A percentile compares a stretch with the other conserved stretches of the same genome.
Conservation (phyloP, 1,140 invertebrate species). For the Thaumetopoea pityocampa region DNA sequence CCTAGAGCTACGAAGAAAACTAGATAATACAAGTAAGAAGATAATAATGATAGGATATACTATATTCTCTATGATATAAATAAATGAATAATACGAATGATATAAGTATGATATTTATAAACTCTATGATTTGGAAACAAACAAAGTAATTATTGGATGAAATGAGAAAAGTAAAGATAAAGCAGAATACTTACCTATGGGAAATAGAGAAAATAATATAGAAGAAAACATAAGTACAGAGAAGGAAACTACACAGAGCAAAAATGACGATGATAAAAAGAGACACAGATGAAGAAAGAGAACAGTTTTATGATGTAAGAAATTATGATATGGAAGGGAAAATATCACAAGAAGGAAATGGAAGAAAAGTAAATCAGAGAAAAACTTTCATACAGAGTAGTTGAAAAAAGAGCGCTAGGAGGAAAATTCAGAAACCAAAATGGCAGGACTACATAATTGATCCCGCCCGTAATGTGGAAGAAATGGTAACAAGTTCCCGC, state of each 20-base stretch:
- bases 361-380: not conserved
- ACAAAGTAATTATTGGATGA: conserved; percentile 5
- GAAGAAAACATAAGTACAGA: too few relatives aligned
- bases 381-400: not conserved
- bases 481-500: too few relatives aligned
- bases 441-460: not conserved
- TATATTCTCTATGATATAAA: too few relatives aligned
- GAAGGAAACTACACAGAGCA: too few relatives aligned
- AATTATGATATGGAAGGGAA: too few relatives aligned
- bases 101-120: too few relatives aligned
- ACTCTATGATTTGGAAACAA: conserved; percentile 13
- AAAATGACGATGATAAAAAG: not conserved
- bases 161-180: conserved; percentile 8
- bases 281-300: not conserved
- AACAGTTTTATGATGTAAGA: too few relatives aligned
- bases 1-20: conserved; percentile 23
- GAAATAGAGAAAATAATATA: too few relatives aligned
- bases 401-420: not conserved
- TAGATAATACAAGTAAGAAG: conserved; percentile 15
- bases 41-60: conserved; percentile 20
- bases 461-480: too few relatives aligned
- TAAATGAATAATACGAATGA: too few relatives aligned
- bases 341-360: not conserved
- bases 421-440: not conserved
- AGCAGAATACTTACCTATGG: not conserved